Base-by-base conservation (phyloP, 1,140 invertebrate genomes). In the Penaeus vannamei region DNA sequence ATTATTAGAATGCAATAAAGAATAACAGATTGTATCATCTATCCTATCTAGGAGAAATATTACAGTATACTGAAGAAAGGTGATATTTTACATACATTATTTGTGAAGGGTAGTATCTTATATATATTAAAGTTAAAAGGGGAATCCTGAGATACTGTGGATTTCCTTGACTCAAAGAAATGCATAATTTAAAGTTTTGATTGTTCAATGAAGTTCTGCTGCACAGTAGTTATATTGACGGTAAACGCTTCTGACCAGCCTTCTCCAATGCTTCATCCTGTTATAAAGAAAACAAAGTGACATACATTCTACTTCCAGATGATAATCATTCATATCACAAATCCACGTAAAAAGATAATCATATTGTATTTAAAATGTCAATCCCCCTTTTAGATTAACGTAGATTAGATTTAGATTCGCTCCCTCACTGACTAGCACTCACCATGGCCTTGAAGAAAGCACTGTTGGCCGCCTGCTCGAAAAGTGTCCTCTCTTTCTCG, bases 391-490 rank as follows among this genome's bases (percentile, higher is more conserved):
- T 69, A 69, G 66, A 20, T 23, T 10, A 69, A 69, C n/a, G n/a
- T n/a, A 5, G n/a, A 17, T 69, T 69, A 22, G n/a, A 69, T 14
- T 14, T 29, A 26, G 29, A 66, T 4, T 4, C n/a, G n/a, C n/a
- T 69, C 14, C 22, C 29, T 5, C 29, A 69, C 46, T n/a, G 32
- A 32, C 23, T 26, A n/a, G 3, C 29, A 80, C 60, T 90, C 7
- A 90, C 89, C 89, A 90, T 80, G 2, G 84, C 89, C n/a, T 53
- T 83, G 76, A 66, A 36, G 84, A 81, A 90, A 23, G 20, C 84
- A 5, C 61, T 10, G 59, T 90, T 90, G 0, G 89, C 89, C 23
- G 12, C 69, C 42, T 80, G 60, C n/a, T 69, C 29, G 79, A 90
- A 90, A 77, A 69, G 72, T 26, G 81, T 77, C 23, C 89, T 64